Evolutionary conservation across 2,797 vertebrate genomes (phyloP), one percentile per base, ranked within the genome.

Genomic region (Microctenopoma steveboyesi): DNA sequence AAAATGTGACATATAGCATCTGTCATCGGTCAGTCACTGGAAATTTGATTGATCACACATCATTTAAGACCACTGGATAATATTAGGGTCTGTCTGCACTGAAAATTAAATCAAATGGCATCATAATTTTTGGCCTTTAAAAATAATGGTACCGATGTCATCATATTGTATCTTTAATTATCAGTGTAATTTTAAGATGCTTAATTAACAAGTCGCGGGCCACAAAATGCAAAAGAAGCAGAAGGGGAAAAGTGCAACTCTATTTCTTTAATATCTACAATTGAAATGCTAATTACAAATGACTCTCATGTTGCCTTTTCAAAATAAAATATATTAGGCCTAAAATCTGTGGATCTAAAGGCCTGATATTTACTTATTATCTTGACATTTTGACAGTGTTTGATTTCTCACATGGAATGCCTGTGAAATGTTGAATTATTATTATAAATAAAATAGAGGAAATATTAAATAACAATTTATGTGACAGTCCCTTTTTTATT

Each of bases 401-500:
- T 75, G 7, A 74, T 83, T 75, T 51, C 43, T 50, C 54, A 46
- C 30, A 39, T 16, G 37, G 6, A 28, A 51, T 25, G 18, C 53
- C 18, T 64, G 18, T 45, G 1, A 59, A 75, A 69, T 70, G 25
- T 70, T 74, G 59, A 70, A 83, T 69, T 73, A 49, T 67, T 76
- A 69, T 81, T 62, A 51, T 28, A 65, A 76, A 79, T 81, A 69
- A 76, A 84, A 77, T 8, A 48, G 0, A 2, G 14, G 25, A 62
- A 66, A 57, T 76, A 70, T 68, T 52, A 69, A 65, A 69, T 62
- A 28, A 62, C 66, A 71, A 45, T 79, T 84, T 72, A 76, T 74
- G 46, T 75, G 74, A 81, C 78, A 72, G 76, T 39, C 11, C n/a
- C 56, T 43, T 45, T 70, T 64, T 75, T 55, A 76, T 76, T 88